Base-by-base conservation (phyloP, 2,888 invertebrate species). In the Lysandra bellargus region DNA sequence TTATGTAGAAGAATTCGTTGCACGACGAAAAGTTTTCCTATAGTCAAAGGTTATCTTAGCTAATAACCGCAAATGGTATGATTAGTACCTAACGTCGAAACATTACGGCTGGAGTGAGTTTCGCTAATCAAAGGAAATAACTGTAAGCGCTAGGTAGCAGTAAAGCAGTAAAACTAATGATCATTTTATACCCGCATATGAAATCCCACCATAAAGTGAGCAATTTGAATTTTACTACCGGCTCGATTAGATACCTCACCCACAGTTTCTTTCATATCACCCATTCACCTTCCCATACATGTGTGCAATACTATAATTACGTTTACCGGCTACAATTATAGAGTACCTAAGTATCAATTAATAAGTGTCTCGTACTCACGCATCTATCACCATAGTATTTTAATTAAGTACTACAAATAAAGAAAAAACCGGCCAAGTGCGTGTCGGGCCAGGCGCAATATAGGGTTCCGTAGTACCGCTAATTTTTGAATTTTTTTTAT, bases 81-180 rank as follows among this genome's bases (percentile, higher is more conserved):
- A 30, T 69, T 14, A 69, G 33, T 64, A 44, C 44, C 44, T 44
- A 74, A 44, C 7, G 44, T 74, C n/a, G 3, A 23, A 74, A 23
- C 40, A 74, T 74, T 44, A 74, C n/a, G 23, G 40, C 23, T n/a
- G 44, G 40, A 44, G 44, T 40, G 74, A 23, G 44, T 44, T 44
- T 44, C 74, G n/a, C 33, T 57, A 53, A 76, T 53, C 53, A 49
- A 30, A 57, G 76, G 30, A 23, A 57, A 57, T 53, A 69, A 76
- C 53, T 30, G 76, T 76, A 53, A 33, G 76, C 76, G 30, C 53
- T 76, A 76, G 53, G 53, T 23, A 57, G 76, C 53, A 57, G 76
- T 76, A 76, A 76, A 57, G n/a, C 76, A 33, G 53, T 76, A 76
- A 76, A 53, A 14, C 76, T 76, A 76, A 76, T 76, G 76, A 76